A percentile compares a stretch with the other conserved stretches of the same genome.
phyloP scores from a whole-genome alignment of 2,113 vertebrate genomes.

The Sterrhoptilus dennistouni region DNA sequence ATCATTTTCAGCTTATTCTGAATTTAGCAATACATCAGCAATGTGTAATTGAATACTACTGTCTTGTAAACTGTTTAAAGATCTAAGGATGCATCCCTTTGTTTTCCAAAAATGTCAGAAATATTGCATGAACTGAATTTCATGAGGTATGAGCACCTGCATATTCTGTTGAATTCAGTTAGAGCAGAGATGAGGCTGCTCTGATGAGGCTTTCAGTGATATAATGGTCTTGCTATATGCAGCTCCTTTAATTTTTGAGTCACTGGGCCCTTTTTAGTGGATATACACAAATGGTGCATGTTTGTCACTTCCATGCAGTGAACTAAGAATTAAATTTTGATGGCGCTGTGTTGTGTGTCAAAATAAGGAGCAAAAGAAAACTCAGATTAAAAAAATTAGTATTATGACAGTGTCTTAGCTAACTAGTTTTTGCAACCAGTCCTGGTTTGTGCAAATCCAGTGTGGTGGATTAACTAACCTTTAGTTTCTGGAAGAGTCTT shows the following conservation, averaged over 20 bases:
- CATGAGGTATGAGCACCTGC: background rate
- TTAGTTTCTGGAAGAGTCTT: conserved; percentile 75
- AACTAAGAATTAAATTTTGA: background rate
- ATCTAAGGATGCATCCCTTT: background rate
- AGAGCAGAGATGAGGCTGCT: background rate
- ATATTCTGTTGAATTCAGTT: background rate
- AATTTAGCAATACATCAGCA: background rate
- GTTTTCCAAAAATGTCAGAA: background rate
- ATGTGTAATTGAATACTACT: background rate
- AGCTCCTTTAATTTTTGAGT: background rate
- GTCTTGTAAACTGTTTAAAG: background rate
- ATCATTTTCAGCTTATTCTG: background rate
- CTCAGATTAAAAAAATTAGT: background rate
- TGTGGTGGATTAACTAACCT: conserved; percentile 64
- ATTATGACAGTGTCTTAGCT: background rate
- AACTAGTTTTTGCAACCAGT: background rate
- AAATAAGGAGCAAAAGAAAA: background rate
- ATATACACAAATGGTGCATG: background rate
- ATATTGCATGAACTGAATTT: background rate
- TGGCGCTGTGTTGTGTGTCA: background rate
- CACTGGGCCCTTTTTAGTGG: background rate
- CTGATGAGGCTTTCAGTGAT: background rate
- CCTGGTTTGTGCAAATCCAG: background rate
- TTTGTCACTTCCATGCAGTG: background rate
- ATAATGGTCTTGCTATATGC: background rate